Evolutionary conservation across 1,140 invertebrate genomes (phyloP).

Genomic region (Ylistrum balloti): DNA sequence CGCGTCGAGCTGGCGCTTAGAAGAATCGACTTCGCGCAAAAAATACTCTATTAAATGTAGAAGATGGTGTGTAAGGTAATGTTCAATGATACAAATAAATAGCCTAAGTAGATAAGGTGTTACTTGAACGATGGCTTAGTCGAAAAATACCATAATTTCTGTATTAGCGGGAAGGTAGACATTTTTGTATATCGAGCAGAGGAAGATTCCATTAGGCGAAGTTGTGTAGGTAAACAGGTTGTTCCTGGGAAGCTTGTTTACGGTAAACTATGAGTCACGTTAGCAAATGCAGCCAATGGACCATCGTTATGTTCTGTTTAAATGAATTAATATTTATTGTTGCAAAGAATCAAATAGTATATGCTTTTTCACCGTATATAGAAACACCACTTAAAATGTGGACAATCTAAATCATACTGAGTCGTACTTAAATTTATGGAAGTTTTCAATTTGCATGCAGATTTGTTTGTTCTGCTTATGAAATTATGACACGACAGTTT

Average conservation of each 20-base stretch:
- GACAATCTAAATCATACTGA: no score
- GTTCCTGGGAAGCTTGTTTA: not conserved
- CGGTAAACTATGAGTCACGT: not conserved
- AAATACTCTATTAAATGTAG: not conserved
- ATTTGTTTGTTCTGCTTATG: no score
- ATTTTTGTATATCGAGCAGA: slow-evolving; percentile 1
- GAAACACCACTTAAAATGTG: no score
- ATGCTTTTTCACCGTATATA: no score
- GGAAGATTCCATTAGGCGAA: not conserved
- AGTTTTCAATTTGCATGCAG: no score
- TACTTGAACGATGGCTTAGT: not conserved
- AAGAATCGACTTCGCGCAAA: not conserved
- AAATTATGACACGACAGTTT: no score
- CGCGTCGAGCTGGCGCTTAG: not conserved
- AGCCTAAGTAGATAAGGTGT: not conserved
- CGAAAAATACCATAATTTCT: not conserved
- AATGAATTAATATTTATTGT: no score
- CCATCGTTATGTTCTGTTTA: no score
- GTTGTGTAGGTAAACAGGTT: slow-evolving; percentile 38
- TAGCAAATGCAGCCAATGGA: no score
- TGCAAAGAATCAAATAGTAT: no score
- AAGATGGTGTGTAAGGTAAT: not conserved
- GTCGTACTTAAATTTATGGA: no score
- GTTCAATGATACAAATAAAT: not conserved
- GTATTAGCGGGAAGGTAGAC: slow-evolving; percentile 37